These are phyloP conservation scores for Subacronicta megacephala DNA, from an alignment of 2,888 invertebrate genomes.

Conservation along the genomic window DNA sequence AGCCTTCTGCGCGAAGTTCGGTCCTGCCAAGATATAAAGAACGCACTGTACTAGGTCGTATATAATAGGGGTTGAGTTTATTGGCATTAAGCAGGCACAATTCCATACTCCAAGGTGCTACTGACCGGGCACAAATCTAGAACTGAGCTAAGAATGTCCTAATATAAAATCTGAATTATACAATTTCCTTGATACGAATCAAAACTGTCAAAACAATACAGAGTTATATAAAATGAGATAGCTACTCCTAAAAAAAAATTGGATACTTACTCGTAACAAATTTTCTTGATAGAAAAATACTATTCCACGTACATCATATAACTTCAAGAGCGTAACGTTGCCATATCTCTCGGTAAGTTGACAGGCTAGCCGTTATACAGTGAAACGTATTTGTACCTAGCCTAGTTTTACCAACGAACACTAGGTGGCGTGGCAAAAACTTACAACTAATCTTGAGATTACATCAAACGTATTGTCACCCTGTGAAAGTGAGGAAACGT, in stretches of 20 bases:
- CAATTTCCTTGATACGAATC: no score
- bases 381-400: conserved; percentile 36
- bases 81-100: no score
- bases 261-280: conserved; percentile 6
- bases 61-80: no score
- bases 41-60: no score
- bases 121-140: no score
- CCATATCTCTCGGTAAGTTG: conserved; percentile 39
- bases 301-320: conserved; percentile 36
- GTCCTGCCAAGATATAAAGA: no score
- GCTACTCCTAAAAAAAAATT: background rate
- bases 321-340: conserved; percentile 33
- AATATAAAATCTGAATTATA: no score
- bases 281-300: conserved; percentile 25
- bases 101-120: no score
- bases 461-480: background rate
- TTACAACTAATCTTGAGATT: conserved; percentile 42
- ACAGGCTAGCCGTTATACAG: conserved; percentile 38
- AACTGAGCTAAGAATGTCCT: no score
- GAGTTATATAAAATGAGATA: no score
- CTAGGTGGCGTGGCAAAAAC: conserved; percentile 37
- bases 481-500: background rate
- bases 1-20: no score
- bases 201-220: no score
- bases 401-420: conserved; percentile 27